Evolutionary conservation across 2,113 vertebrate genomes (phyloP).

Genomic region (Pao palembangensis): DNA sequence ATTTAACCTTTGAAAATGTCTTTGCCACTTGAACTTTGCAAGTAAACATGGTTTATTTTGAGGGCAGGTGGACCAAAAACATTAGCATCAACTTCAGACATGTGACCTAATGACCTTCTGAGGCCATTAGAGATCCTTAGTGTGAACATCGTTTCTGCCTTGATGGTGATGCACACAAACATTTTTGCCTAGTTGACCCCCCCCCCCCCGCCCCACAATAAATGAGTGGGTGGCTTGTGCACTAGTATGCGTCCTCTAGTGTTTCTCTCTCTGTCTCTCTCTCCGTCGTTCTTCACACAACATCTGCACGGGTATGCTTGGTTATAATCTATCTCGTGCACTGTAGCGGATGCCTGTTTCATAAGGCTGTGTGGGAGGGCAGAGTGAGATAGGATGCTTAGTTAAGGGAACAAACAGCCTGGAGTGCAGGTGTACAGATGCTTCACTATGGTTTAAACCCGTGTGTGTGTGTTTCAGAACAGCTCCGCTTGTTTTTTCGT

Average conservation of each 20-base stretch:
- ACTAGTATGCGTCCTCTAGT: conserved; percentile 14
- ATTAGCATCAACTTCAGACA: conserved; percentile 4
- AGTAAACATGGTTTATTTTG: neutral
- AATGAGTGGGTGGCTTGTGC: conserved; percentile 46
- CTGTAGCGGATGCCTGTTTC: conserved; percentile 16
- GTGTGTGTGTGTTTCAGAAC: conserved; percentile 15
- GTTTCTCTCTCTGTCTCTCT: conserved; percentile 37
- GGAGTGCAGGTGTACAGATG: conserved; percentile 16
- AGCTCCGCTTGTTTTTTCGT: conserved; percentile 6
- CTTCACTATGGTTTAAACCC: conserved; percentile 31
- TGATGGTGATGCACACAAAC: too few relatives aligned
- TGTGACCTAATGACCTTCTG: neutral
- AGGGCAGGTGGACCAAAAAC: neutral
- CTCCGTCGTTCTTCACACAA: conserved; percentile 16
- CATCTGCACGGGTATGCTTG: conserved; percentile 26
- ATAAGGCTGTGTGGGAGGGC: conserved; percentile 40
- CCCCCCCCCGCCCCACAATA: too few relatives aligned
- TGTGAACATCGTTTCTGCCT: conserved; percentile 1
- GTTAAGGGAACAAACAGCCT: conserved; percentile 18
- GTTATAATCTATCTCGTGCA: conserved; percentile 2
- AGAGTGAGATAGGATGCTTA: conserved; percentile 35
- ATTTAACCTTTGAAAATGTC: conserved; percentile 17
- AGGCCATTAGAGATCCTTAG: conserved; percentile 3
- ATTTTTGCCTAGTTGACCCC: too few relatives aligned
- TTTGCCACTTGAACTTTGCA: neutral